Evolutionary conservation across 2,888 invertebrate genomes (phyloP), one percentile per base, ranked within the genome.

Genomic region (Rhopalosiphum nymphaeae): DNA sequence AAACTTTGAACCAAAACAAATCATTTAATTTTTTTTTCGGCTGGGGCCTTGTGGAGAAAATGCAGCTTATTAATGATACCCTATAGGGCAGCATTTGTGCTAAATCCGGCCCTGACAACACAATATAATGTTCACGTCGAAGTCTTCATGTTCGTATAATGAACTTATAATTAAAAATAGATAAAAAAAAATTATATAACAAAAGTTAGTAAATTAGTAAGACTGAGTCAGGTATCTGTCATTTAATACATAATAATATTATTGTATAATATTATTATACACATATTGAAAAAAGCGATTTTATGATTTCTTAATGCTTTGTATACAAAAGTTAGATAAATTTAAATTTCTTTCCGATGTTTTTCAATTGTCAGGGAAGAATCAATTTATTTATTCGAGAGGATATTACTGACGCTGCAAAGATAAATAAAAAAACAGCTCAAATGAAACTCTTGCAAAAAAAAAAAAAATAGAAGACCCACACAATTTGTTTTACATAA

Each of bases 141-240:
- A 78, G 21, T 78, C 16, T 0, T 78, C 36, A 7, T 36, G 36
- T 67, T n/a, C 5, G 36, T 36, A 7, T 36, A 67, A 16, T 67
- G 2, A 36, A 36, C 7, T 67, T 49, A 3, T 29, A 49, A 29
- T 11, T 11, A 49, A 91, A 91, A 91, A 56, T 84, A 53, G 53
- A 91, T 84, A 9, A 29, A 53, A 56, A 91, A 91, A 5, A 49
- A 5, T 9, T 90, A 46, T n/a, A 42, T 85, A 44, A 56, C 21
- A 56, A 91, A 91, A 91, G 46, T 86, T 46, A 46, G 85, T 44
- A 29, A n/a, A 57, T 16, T 44, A 85, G 11, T 86, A 57, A 91
- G 57, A 91, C 85, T 85, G 46, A 49, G 42, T 36, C 9, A 7
- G 49, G 42, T 91, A 84, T 84, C 84, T 21, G 49, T 29, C 56